Evolutionary conservation across 2,113 vertebrate genomes (phyloP).

Genomic region (Dipodomys spectabilis): DNA sequence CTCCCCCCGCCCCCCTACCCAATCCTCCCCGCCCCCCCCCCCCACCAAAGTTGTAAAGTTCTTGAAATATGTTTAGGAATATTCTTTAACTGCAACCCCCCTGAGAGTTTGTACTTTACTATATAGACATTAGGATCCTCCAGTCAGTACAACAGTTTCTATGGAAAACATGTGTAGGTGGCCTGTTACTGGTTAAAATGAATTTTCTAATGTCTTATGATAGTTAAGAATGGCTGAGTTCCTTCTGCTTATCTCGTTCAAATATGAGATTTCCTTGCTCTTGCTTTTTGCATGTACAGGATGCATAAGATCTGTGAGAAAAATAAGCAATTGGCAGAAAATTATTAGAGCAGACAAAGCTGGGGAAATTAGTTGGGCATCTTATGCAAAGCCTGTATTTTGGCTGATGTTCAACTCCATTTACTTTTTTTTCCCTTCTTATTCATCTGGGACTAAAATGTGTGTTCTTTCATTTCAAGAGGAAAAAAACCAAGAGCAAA

Average conservation of each 20-base stretch:
- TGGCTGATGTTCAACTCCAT: constrained; percentile 70
- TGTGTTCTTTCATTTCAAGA: constrained; percentile 69
- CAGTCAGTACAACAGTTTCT: neutral
- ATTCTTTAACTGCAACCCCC: constrained; percentile 8
- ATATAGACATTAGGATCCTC: neutral
- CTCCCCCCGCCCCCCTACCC: too few relatives aligned
- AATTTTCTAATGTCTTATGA: constrained; percentile 45
- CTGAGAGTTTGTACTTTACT: neutral
- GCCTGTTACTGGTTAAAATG: constrained; percentile 23
- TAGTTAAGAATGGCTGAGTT: neutral
- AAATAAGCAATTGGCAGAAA: constrained; percentile 68
- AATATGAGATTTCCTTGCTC: neutral
- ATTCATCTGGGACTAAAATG: constrained; percentile 64
- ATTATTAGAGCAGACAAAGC: constrained; percentile 66
- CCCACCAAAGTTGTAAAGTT: too few relatives aligned
- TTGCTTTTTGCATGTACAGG: constrained; percentile 41
- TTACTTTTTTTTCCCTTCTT: constrained; percentile 15
- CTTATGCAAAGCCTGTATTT: constrained; percentile 72
- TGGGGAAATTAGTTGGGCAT: constrained; percentile 62
- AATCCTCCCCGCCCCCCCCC: too few relatives aligned
- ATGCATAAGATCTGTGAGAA: constrained; percentile 56
- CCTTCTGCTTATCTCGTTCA: constrained; percentile 21
- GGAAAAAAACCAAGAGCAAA: constrained; percentile 57
- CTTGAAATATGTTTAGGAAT: neutral
- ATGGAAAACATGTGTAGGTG: neutral